Conservation (phyloP, 1,140 invertebrate species). For the Drosophila ironensis region DNA sequence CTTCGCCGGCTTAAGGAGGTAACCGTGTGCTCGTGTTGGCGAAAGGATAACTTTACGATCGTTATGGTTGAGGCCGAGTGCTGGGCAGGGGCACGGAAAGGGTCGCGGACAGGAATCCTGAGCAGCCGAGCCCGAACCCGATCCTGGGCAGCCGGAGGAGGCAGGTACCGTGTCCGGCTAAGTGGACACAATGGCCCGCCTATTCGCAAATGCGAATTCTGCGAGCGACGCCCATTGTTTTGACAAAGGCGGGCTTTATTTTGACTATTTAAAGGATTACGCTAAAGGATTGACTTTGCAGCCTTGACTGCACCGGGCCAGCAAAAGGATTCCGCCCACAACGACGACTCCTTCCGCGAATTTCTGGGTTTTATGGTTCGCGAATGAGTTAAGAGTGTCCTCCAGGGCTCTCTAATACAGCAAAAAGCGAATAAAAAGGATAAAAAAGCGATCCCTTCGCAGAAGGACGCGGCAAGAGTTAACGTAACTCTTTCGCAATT, state of each 20-base stretch:
- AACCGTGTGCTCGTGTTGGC: conserved; percentile 50
- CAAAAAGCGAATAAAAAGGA: conserved; percentile 48
- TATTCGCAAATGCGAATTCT: conserved; percentile 68
- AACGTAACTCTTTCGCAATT: conserved; percentile 78
- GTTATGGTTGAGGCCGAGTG: conserved; percentile 51
- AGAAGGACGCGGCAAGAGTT: conserved; percentile 67
- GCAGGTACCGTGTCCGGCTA: conserved; percentile 66
- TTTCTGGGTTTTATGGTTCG: conserved; percentile 44
- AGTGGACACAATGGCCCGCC: conserved; percentile 74
- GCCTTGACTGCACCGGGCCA: conserved; percentile 60
- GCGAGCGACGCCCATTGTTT: conserved; percentile 61
- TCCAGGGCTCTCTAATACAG: conserved; percentile 51
- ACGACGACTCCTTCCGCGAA: conserved; percentile 55
- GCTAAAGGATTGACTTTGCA: conserved; percentile 80
- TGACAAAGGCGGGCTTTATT: conserved; percentile 80
- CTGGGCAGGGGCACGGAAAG: conserved; percentile 6
- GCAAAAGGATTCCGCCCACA: conserved; percentile 57
- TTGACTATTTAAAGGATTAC: conserved; percentile 81
- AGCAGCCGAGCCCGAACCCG: not conserved
- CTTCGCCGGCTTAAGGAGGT: conserved; percentile 54
- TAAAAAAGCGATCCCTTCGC: conserved; percentile 40
- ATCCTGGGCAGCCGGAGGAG: conserved; percentile 15
- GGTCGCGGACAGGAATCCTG: not conserved
- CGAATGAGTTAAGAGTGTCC: conserved; percentile 60
- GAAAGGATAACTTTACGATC: conserved; percentile 75